Base-by-base conservation (phyloP, 1,140 invertebrate species). In the Paralvinella palmiformis region DNA sequence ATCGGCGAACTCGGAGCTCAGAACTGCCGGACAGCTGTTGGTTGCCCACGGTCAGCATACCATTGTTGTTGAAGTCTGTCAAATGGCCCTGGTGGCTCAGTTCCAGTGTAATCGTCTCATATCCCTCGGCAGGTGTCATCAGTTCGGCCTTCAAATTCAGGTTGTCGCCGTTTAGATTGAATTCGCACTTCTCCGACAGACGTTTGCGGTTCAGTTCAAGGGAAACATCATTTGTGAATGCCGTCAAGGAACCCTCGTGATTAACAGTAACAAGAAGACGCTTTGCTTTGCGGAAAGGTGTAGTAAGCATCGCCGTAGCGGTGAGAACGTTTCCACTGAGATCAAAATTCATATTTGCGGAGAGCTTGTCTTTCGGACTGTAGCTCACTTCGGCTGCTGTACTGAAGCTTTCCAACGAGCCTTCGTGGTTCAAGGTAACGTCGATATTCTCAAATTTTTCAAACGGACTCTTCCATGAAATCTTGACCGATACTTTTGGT, bases 381-480 rank as follows among this genome's bases (percentile, higher is more conserved):
- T 52, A 52, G 31, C 48, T 52, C 48, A 52, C 24, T 20, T 52
- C 48, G 48, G 31, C 48, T 10, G 24, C n/a, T 20, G 55, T 31
- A 27, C 57, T 63, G 62, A 63, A 63, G 32, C 57, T 57, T n/a
- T 35, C 37, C 7, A 29, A 22, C n/a, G 50, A 52, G 17, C 62
- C 62, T 32, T 63, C 62, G 31, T 63, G 62, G 31, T 55, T 57
- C n/a, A 56, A 57, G 50, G 27, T 57, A 27, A 57, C 27, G 20
- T 22, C 27, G 27, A 57, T 10, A 13, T 33, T n/a, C 33, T 6
- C 35, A n/a, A 32, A 27, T 1, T n/a, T 15, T 20, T 27, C 55
- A 33, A 59, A 64, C 1, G 62, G 62, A 15, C 53, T 64, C 29
- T 59, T 33, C 53, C 58, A 32, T 33, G 27, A 20, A 57, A 57